Evolutionary conservation across 2,113 vertebrate genomes (phyloP).

Genomic region (Pitta sordida): DNA sequence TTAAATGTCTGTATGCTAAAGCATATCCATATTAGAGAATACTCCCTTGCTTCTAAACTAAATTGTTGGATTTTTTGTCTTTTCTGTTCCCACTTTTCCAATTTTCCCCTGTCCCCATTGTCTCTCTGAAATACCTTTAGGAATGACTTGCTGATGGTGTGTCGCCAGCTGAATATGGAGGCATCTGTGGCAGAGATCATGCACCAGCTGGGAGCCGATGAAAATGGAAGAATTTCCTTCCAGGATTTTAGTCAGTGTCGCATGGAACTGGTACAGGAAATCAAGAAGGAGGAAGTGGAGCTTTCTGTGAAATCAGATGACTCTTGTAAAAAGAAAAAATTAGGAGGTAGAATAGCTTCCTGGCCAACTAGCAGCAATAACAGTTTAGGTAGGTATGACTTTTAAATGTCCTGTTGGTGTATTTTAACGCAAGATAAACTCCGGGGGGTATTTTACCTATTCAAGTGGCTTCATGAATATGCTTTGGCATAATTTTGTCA

Average conservation of each 20-base stretch:
- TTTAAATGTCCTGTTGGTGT: neutral
- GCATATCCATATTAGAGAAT: neutral
- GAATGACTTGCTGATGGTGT: conserved; percentile 85
- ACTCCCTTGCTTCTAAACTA: conserved; percentile 1
- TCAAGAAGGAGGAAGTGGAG: conserved; percentile 81
- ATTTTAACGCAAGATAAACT: neutral
- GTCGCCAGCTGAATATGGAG: conserved; percentile 83
- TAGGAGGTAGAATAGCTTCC: conserved; percentile 70
- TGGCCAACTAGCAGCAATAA: conserved; percentile 82
- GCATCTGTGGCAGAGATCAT: conserved; percentile 82
- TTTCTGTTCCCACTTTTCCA: neutral
- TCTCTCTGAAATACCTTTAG: conserved; percentile 54
- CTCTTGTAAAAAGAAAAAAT: conserved; percentile 71
- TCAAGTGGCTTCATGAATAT: neutral
- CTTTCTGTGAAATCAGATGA: conserved; percentile 73
- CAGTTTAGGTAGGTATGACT: conserved; percentile 76
- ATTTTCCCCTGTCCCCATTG: neutral
- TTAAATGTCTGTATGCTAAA: neutral
- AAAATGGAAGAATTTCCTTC: conserved; percentile 83
- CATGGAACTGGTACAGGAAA: conserved; percentile 80
- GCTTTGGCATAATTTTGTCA: neutral
- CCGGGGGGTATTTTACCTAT: neutral
- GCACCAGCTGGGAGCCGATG: conserved; percentile 80
- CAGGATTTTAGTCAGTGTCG: conserved; percentile 81
- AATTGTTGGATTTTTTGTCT: neutral